phyloP scores from a whole-genome alignment of 1,140 invertebrate species.

The Megalopta genalis region DNA sequence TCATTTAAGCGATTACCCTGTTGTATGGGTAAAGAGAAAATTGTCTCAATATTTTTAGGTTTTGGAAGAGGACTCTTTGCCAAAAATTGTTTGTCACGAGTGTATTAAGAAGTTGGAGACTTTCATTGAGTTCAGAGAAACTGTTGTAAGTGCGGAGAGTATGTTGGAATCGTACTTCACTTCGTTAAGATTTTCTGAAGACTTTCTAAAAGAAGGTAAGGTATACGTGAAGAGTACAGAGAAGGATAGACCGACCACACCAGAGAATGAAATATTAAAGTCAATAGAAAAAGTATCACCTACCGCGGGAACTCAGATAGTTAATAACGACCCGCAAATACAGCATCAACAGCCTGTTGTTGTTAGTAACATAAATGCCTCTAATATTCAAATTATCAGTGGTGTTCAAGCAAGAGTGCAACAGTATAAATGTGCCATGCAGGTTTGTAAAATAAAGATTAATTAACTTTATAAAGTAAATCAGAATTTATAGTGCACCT shows the following conservation, averaged over 20 bases:
- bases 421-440: slow-evolving; percentile 81
- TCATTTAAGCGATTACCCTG: neutral
- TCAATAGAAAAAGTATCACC: slow-evolving; percentile 66
- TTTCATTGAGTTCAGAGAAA: slow-evolving; percentile 83
- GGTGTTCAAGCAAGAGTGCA: slow-evolving; percentile 79
- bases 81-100: slow-evolving; percentile 85
- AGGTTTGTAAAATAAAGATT: slow-evolving; percentile 68
- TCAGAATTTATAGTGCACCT: neutral
- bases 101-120: slow-evolving; percentile 84
- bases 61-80: slow-evolving; percentile 84
- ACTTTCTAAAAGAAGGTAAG: slow-evolving; percentile 84
- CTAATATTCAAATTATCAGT: slow-evolving; percentile 80
- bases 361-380: slow-evolving; percentile 79
- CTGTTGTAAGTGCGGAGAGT: slow-evolving; percentile 84
- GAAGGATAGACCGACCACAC: slow-evolving; percentile 69
- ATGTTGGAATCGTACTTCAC: slow-evolving; percentile 86
- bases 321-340: slow-evolving; percentile 62
- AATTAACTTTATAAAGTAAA: neutral
- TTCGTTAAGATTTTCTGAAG: slow-evolving; percentile 82
- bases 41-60: slow-evolving; percentile 77
- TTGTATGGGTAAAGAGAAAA: neutral
- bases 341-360: slow-evolving; percentile 78
- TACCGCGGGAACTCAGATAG: slow-evolving; percentile 54
- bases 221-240: slow-evolving; percentile 78
- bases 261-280: slow-evolving; percentile 70